These are phyloP conservation scores for Agonopterix heracliana DNA, from an alignment of 2,888 invertebrate genomes.

Conservation along the genomic window DNA sequence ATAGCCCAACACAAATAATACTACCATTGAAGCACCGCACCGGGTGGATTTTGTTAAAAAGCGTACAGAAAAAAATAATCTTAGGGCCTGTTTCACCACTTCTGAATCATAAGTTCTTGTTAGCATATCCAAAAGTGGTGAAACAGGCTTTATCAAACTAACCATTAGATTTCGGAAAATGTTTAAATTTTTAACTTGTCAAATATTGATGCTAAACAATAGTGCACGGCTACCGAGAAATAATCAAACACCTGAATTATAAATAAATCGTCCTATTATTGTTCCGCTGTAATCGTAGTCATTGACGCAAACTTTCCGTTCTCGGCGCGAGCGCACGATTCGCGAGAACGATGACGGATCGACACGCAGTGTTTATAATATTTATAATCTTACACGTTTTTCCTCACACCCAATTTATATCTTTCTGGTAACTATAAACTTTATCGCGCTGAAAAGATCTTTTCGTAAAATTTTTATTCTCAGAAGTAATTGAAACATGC, in stretches of 20 bases:
- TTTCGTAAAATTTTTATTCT: no score
- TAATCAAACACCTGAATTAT: background rate
- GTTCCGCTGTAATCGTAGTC: constrained; percentile 12
- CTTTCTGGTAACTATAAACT: background rate
- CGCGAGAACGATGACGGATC: constrained; percentile 31
- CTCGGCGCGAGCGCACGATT: constrained; percentile 23
- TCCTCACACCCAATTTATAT: constrained; percentile 3
- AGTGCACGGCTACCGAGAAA: background rate
- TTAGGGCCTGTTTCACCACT: no score
- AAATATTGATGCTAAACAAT: background rate
- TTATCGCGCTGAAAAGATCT: background rate
- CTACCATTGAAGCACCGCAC: no score
- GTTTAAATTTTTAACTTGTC: background rate
- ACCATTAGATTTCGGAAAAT: background rate
- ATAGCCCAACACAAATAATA: no score
- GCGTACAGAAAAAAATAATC: no score
- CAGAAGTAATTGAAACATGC: no score
- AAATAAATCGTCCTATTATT: constrained; percentile 11
- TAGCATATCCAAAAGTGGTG: no score
- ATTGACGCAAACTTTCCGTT: constrained; percentile 19
- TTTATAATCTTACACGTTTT: constrained; percentile 5
- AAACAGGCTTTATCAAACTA: no score
- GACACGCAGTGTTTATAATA: constrained; percentile 7
- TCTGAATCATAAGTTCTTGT: no score
- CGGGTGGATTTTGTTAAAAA: no score